Conservation (phyloP, 2,113 vertebrate species). For the Arizona elegans region DNA sequence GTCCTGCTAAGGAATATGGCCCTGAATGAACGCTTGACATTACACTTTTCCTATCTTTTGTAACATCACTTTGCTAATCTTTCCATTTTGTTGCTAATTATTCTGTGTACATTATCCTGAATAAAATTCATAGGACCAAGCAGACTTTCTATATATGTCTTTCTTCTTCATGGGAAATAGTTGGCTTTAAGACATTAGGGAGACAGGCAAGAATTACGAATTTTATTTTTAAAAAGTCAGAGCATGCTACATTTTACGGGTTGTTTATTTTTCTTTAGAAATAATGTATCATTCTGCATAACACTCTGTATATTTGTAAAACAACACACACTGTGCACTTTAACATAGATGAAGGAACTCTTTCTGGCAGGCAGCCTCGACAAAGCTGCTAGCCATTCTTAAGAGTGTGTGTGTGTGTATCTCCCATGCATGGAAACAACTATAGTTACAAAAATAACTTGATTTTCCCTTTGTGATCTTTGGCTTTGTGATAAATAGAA, state of each 20-base stretch:
- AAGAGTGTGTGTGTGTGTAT: not conserved
- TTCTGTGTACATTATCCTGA: not conserved
- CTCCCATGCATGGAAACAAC: not conserved
- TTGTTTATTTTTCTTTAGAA: slow-evolving; percentile 19
- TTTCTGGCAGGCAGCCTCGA: not conserved
- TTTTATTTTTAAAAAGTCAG: slow-evolving; percentile 5
- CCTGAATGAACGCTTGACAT: not conserved
- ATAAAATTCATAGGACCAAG: not conserved
- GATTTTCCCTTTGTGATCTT: not conserved
- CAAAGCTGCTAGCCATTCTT: not conserved
- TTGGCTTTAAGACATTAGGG: not conserved
- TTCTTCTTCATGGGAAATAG: slow-evolving; percentile 3
- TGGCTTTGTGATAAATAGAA: not conserved
- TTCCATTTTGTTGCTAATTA: not conserved
- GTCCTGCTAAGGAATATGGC: not conserved
- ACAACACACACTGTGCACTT: not conserved
- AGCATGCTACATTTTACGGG: not conserved
- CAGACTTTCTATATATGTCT: not conserved
- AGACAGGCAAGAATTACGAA: not conserved
- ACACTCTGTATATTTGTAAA: not conserved
- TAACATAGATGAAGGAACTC: not conserved
- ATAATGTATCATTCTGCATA: not conserved
- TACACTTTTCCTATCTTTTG: not conserved
- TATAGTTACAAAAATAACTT: not conserved
- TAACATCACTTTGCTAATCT: not conserved